phyloP scores from a whole-genome alignment of 2,888 invertebrate species.

The Octodonta nipae region DNA sequence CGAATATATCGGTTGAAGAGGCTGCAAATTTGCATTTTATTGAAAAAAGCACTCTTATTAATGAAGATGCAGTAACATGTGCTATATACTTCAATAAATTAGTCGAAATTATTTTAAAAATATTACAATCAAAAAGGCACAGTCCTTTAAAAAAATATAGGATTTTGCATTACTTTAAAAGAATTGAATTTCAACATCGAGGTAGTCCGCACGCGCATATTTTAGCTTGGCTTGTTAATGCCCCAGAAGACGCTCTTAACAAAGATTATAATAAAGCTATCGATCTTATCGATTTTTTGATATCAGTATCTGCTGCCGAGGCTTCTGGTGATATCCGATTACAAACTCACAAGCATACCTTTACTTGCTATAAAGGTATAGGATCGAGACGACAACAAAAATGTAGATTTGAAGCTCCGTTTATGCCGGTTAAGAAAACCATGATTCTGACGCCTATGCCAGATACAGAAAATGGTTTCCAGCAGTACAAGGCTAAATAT shows the following conservation, averaged over 20 bases:
- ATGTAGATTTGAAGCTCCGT: not conserved
- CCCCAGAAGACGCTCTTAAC: not conserved
- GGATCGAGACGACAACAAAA: not conserved
- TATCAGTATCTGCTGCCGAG: not conserved
- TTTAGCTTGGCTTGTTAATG: conserved; percentile 4
- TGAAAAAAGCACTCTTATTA: not conserved
- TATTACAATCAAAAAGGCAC: conserved; percentile 18
- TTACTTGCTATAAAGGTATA: not conserved
- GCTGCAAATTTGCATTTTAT: not conserved
- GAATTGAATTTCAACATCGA: conserved; percentile 29
- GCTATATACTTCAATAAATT: conserved; percentile 22
- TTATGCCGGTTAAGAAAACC: not conserved
- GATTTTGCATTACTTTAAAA: conserved; percentile 23
- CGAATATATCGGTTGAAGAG: not conserved
- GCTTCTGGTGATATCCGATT: not conserved
- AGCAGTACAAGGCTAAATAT: not conserved
- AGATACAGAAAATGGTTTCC: not conserved
- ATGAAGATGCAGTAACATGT: conserved; percentile 12
- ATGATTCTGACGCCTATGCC: not conserved
- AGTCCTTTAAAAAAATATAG: conserved; percentile 25
- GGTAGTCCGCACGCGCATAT: conserved; percentile 23
- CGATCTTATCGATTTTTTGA: not conserved
- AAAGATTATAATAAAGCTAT: not conserved
- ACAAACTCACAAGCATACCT: not conserved
- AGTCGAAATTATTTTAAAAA: conserved; percentile 20